These are phyloP conservation scores for Myioborus melanocephalus DNA, from an alignment of 2,797 vertebrate genomes.

Conservation along the genomic window DNA sequence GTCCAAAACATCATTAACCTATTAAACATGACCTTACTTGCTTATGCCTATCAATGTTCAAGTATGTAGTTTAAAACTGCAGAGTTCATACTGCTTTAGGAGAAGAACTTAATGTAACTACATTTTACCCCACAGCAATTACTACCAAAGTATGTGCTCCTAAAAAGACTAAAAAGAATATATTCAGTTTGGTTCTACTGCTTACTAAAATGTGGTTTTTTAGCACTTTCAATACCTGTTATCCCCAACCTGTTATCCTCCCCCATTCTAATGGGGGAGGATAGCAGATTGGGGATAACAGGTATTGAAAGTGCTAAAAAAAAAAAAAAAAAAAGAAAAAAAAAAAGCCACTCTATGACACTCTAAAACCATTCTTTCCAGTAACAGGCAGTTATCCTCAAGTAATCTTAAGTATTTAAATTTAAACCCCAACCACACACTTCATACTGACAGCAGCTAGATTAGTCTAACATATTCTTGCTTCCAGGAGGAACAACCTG, in stretches of 20 bases:
- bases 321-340: too few species aligned
- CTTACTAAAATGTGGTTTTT: neutral
- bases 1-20: neutral
- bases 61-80: neutral
- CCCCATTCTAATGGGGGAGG: neutral
- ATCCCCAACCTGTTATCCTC: neutral
- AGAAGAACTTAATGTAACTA: neutral
- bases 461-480: neutral
- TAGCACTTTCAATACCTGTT: neutral
- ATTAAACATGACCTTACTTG: neutral
- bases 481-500: neutral
- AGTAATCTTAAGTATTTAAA: neutral
- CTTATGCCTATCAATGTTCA: neutral
- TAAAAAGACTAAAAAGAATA: neutral
- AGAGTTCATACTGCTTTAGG: neutral
- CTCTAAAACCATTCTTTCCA: neutral
- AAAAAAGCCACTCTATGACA: neutral
- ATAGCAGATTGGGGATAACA: too few species aligned
- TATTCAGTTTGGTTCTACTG: neutral
- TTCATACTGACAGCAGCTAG: neutral
- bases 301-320: neutral
- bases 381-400: neutral
- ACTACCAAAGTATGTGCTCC: neutral
- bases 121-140: neutral
- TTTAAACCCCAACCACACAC: neutral